Evolutionary conservation across 2,888 invertebrate species (phyloP), one percentile per base, ranked within the genome.

Genomic region (Pogonocherus hispidulus): DNA sequence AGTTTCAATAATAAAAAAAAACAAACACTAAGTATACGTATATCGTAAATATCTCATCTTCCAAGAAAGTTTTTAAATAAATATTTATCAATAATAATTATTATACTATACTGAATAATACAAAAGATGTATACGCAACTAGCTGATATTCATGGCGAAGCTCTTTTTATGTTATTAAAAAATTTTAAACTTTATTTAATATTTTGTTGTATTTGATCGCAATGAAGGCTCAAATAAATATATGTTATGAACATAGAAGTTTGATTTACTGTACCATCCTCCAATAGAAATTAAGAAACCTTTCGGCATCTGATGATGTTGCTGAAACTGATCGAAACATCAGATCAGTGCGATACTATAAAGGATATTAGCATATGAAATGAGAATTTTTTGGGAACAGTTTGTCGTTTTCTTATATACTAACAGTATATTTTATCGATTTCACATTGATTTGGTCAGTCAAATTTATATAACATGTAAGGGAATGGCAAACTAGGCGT

Each of bases 211-310:
- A 92, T 91, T 92, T 91, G 91, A 92, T 91, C 91, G 92, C 92
- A 92, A 92, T 91, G 91, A 91, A 92, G 91, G 92, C 92, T 92
- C 92, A 92, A 92, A 92, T 92, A 92, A 92, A 92, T 92, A 92
- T 92, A 92, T 92, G 92, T 92, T 92, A 92, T 91, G 91, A 91
- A 90, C 85, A 84, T 57, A 44, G 6, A 37, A 62, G 69, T 69
- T 67, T 70, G 55, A 57, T 69, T 71, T 41, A 51, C 63, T 57
- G n/a, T n/a, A n/a, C n/a, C n/a, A n/a, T n/a, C n/a, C n/a, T n/a
- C n/a, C n/a, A n/a, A n/a, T n/a, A n/a, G n/a, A 11, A 27, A 27
- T 27, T 27, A 27, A n/a, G n/a, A n/a, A n/a, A n/a, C n/a, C n/a
- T n/a, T n/a, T n/a, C n/a, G n/a, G n/a, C n/a, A n/a, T n/a, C n/a